A percentile compares a stretch with the other conserved stretches of the same genome.
These are phyloP conservation scores for Carduelis carduelis DNA, from an alignment of 2,797 vertebrate species.

Conservation along the genomic window DNA sequence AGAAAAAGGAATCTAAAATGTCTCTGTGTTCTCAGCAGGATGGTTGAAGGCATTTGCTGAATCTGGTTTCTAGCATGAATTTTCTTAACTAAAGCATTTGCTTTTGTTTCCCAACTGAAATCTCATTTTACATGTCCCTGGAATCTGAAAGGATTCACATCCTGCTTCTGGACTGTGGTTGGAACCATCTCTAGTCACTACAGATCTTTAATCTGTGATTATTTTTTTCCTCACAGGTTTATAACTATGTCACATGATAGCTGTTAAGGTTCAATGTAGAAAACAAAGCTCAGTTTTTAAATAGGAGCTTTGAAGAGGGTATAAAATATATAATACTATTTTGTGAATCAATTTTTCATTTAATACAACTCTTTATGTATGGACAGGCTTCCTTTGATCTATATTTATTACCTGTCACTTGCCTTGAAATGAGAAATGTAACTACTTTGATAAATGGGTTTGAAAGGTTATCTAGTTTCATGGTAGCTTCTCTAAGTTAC, in stretches of 20 bases:
- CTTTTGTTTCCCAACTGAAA: background rate
- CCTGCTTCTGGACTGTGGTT: background rate
- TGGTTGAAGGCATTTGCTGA: background rate
- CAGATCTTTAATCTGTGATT: background rate
- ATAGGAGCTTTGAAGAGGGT: background rate
- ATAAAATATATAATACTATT: background rate
- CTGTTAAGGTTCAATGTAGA: background rate
- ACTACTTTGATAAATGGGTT: constrained; percentile 38
- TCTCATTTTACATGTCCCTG: background rate
- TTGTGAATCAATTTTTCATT: background rate
- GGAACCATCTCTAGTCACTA: background rate
- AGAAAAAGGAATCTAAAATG: background rate
- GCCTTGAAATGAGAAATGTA: constrained; percentile 46
- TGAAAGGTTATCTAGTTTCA: constrained; percentile 45
- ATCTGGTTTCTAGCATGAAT: background rate
- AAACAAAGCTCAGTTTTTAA: background rate
- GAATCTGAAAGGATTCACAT: background rate
- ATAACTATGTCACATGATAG: background rate
- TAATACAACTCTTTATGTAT: background rate
- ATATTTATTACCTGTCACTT: constrained; percentile 42
- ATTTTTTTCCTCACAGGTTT: background rate
- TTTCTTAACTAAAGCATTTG: background rate
- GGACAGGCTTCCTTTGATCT: constrained; percentile 36
- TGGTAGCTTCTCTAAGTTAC: background rate
- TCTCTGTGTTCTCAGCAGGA: background rate